Evolutionary conservation across 2,113 vertebrate genomes (phyloP), one percentile per base, ranked within the genome.

Genomic region (Oncorhynchus keta): DNA sequence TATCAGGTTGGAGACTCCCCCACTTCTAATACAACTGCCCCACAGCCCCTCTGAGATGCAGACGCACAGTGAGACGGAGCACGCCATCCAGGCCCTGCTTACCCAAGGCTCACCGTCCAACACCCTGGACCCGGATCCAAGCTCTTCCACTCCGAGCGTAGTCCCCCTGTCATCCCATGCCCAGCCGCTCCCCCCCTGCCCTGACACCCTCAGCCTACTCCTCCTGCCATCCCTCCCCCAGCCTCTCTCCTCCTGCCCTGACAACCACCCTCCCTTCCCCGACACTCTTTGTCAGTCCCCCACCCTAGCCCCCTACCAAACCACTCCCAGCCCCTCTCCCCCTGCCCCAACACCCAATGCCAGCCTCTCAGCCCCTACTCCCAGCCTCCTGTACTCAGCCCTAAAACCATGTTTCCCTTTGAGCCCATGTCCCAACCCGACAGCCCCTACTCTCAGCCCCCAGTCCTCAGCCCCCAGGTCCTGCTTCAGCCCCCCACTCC

Each of bases 241-340:
- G 18, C 90, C 90, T 49, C 91, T 90, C 1, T 77, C 84, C 67
- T 90, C 91, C 51, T 91, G 91, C 62, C 91, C 90, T 30, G 39
- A 45, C 8, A 45, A 45, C 39, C 39, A 64, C 45, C 65, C 5
- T 57, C 73, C 51, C 74, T 59, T 0, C 22, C 72, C 59, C 1
- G 86, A 92, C 76, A 22, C 81, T 20, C 71, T 71, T 16, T 66
- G 77, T 57, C 24, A 5, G 3, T 26, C 79, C 20, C 20, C 70
- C 14, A 55, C 3, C 3, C 2, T 70, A 76, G 59, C 59, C 59
- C 67, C 26, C 48, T 0, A 59, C 80, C 59, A 74, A 68, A 45
- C 66, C 26, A 89, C 30, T 80, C 81, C 0, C 86, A 89, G 1
- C 86, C 87, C 2, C 89, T 86, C 9, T 55, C 85, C 64, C 88